Evolutionary conservation across 1,140 invertebrate genomes (phyloP).

Genomic region (Apocrypta bakeri): DNA sequence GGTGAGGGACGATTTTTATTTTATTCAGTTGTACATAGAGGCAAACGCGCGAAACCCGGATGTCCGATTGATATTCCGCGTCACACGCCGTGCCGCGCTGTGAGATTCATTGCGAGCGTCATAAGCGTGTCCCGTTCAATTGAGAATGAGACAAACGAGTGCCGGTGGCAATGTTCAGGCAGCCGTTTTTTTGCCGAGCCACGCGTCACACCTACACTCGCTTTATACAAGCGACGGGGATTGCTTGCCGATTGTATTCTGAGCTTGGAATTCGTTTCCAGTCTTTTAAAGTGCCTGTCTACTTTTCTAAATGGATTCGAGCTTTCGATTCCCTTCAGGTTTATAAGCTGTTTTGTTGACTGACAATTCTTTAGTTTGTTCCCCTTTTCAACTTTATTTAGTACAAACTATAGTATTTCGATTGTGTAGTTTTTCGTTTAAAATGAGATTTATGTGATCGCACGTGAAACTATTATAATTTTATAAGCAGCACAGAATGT

Average conservation of each 20-base stretch:
- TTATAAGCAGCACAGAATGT: no score
- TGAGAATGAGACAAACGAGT: conserved; percentile 6
- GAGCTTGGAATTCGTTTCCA: background rate
- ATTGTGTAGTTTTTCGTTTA: no score
- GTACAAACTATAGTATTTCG: no score
- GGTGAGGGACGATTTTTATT: background rate
- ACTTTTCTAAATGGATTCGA: background rate
- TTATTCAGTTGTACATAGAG: background rate
- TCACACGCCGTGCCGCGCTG: background rate
- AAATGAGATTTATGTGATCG: no score
- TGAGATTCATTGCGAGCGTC: conserved; percentile 44
- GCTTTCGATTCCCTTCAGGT: background rate
- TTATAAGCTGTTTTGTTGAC: background rate
- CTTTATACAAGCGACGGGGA: background rate
- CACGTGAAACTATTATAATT: no score
- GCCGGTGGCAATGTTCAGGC: background rate
- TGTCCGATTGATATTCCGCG: conserved; percentile 40
- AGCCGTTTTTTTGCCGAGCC: background rate
- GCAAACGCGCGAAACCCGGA: conserved; percentile 7
- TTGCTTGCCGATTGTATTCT: background rate
- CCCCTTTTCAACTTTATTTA: no score
- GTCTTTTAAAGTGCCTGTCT: background rate
- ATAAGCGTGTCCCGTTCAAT: conserved; percentile 6
- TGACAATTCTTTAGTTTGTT: background rate
- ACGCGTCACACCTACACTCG: no score